Base-by-base conservation (phyloP, 2,797 vertebrate genomes). In the Liparis tanakae region DNA sequence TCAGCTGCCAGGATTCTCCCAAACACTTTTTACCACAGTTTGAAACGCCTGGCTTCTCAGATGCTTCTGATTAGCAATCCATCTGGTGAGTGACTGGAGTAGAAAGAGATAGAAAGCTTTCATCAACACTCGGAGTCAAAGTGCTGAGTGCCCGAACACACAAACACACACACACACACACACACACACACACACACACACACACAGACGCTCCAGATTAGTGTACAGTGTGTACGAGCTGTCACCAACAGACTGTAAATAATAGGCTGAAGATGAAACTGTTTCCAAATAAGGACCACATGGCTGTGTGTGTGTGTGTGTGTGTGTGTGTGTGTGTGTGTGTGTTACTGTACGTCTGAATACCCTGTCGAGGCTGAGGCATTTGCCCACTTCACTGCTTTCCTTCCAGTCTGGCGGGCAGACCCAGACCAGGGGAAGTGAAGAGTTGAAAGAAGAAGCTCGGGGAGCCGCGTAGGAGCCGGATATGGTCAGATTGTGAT, bases 341-440 rank as follows among this genome's bases (percentile, higher is more conserved):
- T 68, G 60, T 77, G 72, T 30, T 51, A 53, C 44, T 66, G 66
- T 80, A 53, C 5, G 65, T 81, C 72, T 75, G 72, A 86, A 81
- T 72, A 61, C 70, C 74, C 78, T 62, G 68, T 44, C 54, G 80
- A 75, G 83, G 72, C 67, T 25, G 20, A 85, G 74, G 53, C 79
- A 81, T 82, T 91, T 88, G 82, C 80, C 78, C 84, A 87, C 81
- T 76, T 72, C 69, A 76, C 46, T 85, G 87, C 81, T 86, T 82
- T 89, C 81, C 83, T 89, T 89, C 89, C 86, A 86, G 82, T 89
- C 89, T 91, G 80, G 85, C 89, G 81, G 85, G 76, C 80, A 86
- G 80, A 89, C 88, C 85, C 80, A 86, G 80, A 89, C 88, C 85
- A 85, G 83, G 67, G 81, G 86, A 87, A 86, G 80, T 82, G 82